Percentiles rank a stretch among this genome's conserved stretches.
phyloP scores from a whole-genome alignment of 2,888 invertebrate genomes.

The Acrobeloides nanus region DNA sequence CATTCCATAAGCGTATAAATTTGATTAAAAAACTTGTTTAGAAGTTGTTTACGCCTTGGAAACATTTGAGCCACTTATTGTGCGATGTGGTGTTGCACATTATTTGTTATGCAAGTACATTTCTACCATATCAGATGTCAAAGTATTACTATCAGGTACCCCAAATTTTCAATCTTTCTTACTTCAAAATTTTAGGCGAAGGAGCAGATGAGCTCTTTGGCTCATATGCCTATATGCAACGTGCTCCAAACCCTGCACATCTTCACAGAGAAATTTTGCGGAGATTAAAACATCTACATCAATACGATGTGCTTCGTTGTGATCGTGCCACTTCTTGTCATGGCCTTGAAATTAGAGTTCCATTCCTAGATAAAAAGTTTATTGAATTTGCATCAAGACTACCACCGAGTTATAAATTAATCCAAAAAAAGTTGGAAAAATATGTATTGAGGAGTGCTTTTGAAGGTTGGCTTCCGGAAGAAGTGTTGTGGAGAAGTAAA shows the following conservation, averaged over 20 bases:
- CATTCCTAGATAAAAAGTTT: slow-evolving; percentile 51
- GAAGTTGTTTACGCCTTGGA: slow-evolving; percentile 52
- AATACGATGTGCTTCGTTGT: slow-evolving; percentile 50
- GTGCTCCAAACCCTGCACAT: slow-evolving; percentile 47
- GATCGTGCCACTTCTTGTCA: slow-evolving; percentile 49
- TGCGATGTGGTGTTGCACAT: slow-evolving; percentile 52
- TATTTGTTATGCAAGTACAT: slow-evolving; percentile 51
- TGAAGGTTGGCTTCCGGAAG: slow-evolving; percentile 45
- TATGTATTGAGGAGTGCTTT: slow-evolving; percentile 44
- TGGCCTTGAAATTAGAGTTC: slow-evolving; percentile 51
- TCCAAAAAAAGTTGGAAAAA: slow-evolving; percentile 45
- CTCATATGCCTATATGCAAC: slow-evolving; percentile 52
- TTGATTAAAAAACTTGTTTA: slow-evolving; percentile 17
- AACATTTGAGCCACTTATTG: slow-evolving; percentile 50
- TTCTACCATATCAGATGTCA: slow-evolving; percentile 45
- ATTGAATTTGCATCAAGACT: slow-evolving; percentile 44
- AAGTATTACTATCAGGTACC: slow-evolving; percentile 47
- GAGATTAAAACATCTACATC: slow-evolving; percentile 45
- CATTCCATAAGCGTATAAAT: neutral
- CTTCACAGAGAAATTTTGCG: slow-evolving; percentile 47
- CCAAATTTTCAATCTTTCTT: slow-evolving; percentile 6
- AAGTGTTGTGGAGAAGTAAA: slow-evolving; percentile 48
- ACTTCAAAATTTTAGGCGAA: no score
- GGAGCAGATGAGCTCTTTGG: slow-evolving; percentile 53
- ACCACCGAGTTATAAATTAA: slow-evolving; percentile 43